phyloP scores from a whole-genome alignment of 2,113 vertebrate species.

The Bubo bubo region DNA sequence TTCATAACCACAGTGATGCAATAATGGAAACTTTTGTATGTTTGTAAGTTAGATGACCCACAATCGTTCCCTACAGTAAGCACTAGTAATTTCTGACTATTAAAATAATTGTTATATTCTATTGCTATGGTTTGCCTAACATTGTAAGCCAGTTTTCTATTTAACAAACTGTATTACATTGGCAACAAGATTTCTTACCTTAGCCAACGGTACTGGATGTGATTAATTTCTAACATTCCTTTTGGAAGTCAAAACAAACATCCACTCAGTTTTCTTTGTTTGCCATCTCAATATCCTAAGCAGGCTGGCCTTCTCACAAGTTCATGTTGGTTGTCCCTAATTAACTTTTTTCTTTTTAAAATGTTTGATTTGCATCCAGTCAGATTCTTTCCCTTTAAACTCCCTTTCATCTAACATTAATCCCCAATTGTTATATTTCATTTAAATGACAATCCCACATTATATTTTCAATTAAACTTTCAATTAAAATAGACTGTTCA shows the following conservation, averaged over 20 bases:
- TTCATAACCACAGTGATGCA: constrained; percentile 55
- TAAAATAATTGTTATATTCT: constrained; percentile 43
- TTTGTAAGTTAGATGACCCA: constrained; percentile 58
- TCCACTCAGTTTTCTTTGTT: constrained; percentile 35
- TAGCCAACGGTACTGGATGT: constrained; percentile 12
- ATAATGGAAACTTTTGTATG: constrained; percentile 58
- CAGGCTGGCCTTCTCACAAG: neutral
- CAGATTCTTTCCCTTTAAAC: neutral
- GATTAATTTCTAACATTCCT: constrained; percentile 52
- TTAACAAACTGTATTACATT: constrained; percentile 6
- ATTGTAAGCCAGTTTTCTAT: neutral
- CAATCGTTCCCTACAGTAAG: neutral
- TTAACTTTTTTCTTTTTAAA: constrained; percentile 19
- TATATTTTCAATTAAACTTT: constrained; percentile 25
- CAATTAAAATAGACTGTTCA: neutral
- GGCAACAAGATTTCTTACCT: constrained; percentile 37
- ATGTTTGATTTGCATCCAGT: neutral
- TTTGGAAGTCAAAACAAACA: constrained; percentile 56
- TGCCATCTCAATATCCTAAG: constrained; percentile 32
- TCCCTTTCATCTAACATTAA: constrained; percentile 12
- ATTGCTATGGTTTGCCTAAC: constrained; percentile 9
- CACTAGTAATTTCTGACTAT: constrained; percentile 45
- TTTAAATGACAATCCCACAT: constrained; percentile 24
- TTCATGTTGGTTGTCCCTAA: neutral
- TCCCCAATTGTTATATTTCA: neutral